Percentiles rank a stretch among this genome's conserved stretches.
These are phyloP conservation scores for Agrypnus murinus DNA, from an alignment of 2,888 invertebrate genomes.

Conservation along the genomic window DNA sequence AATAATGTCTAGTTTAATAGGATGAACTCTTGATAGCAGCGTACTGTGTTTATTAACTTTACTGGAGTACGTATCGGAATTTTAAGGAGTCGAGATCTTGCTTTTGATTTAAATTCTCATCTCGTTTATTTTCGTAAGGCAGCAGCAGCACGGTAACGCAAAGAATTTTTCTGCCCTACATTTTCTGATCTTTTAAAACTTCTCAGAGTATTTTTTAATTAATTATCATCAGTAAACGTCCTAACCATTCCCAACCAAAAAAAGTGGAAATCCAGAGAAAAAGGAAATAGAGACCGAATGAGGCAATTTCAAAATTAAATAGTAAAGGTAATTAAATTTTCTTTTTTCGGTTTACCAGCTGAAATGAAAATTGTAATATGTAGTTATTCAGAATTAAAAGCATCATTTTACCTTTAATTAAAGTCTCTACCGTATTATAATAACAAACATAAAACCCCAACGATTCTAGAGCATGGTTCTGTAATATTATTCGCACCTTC, in stretches of 20 bases:
- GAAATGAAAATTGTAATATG: too few relatives aligned
- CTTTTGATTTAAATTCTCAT: constrained; percentile 47
- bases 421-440: neutral
- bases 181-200: constrained; percentile 17
- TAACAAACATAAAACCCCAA: constrained; percentile 4
- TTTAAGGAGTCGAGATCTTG: constrained; percentile 45
- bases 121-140: constrained; percentile 37
- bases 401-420: constrained; percentile 10
- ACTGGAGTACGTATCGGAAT: constrained; percentile 50
- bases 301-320: too few relatives aligned
- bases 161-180: constrained; percentile 36
- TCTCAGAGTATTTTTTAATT: constrained; percentile 10
- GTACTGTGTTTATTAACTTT: constrained; percentile 50
- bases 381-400: neutral
- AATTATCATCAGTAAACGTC: constrained; percentile 2
- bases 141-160: constrained; percentile 20
- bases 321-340: too few relatives aligned
- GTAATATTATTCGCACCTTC: constrained; percentile 3
- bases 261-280: too few relatives aligned
- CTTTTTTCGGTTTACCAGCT: too few relatives aligned
- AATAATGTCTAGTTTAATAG: constrained; percentile 57
- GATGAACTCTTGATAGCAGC: constrained; percentile 49
- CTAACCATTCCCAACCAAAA: too few relatives aligned
- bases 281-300: too few relatives aligned
- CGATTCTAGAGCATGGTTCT: neutral